A percentile compares a stretch with the other conserved stretches of the same genome.
Evolutionary conservation across 2,113 vertebrate species (phyloP).

Genomic region (Cyprinodon tularosa): DNA sequence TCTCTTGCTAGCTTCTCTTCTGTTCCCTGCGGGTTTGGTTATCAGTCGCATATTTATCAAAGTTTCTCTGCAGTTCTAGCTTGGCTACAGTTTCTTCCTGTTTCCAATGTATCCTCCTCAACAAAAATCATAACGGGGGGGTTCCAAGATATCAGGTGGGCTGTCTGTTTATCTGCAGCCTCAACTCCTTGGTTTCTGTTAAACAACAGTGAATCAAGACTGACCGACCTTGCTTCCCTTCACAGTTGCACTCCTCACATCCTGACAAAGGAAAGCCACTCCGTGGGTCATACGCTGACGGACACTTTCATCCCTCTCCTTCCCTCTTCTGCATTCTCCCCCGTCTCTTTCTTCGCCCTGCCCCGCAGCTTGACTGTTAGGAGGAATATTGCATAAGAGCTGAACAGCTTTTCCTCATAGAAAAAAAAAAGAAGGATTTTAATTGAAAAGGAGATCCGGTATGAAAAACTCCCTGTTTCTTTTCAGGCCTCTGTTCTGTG

Average conservation of each 20-base stretch:
- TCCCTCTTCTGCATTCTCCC: constrained; percentile 34
- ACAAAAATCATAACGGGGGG: constrained; percentile 17
- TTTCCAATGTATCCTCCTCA: neutral
- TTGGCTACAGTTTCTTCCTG: constrained; percentile 4
- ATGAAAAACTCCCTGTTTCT: constrained; percentile 68
- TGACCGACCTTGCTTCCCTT: constrained; percentile 51
- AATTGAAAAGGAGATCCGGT: constrained; percentile 74
- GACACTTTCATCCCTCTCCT: constrained; percentile 50
- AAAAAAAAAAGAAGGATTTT: constrained; percentile 53
- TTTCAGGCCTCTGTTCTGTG: constrained; percentile 62
- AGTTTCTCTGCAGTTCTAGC: constrained; percentile 35
- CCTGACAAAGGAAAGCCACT: constrained; percentile 71
- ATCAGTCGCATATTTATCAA: constrained; percentile 63
- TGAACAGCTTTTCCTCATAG: constrained; percentile 53
- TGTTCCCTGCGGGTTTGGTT: constrained; percentile 46
- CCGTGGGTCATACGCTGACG: constrained; percentile 62
- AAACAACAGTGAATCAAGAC: constrained; percentile 62
- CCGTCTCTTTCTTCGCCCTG: constrained; percentile 25
- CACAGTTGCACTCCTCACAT: constrained; percentile 56
- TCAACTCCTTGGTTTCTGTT: constrained; percentile 31
- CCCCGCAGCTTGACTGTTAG: constrained; percentile 48
- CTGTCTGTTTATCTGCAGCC: constrained; percentile 46
- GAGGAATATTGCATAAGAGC: constrained; percentile 68
- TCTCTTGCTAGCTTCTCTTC: constrained; percentile 51
- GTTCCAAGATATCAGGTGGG: constrained; percentile 28